Percentiles rank a stretch among this genome's conserved stretches.
Evolutionary conservation across 2,888 invertebrate species (phyloP).

Genomic region (Ennomos quercinarius): DNA sequence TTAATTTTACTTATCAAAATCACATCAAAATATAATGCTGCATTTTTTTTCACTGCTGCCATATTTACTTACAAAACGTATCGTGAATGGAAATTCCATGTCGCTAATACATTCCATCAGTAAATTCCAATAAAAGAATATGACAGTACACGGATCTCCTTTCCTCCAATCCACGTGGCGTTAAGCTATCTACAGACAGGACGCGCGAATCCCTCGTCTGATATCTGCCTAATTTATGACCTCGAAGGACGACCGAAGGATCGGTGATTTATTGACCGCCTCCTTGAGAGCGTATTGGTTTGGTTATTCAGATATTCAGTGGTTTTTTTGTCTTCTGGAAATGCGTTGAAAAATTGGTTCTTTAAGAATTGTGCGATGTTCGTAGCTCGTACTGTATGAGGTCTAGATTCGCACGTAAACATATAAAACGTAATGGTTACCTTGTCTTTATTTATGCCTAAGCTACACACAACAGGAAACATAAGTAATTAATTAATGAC

Average conservation of each 20-base stretch:
- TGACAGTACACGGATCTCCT: conserved; percentile 15
- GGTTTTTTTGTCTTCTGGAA: conserved; percentile 17
- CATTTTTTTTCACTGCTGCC: not conserved
- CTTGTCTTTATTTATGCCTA: too few relatives aligned
- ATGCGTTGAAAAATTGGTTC: conserved; percentile 7
- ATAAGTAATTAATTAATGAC: too few relatives aligned
- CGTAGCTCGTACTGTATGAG: not conserved
- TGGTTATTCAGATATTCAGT: conserved; percentile 22
- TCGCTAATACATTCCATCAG: too few relatives aligned
- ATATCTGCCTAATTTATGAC: conserved; percentile 41
- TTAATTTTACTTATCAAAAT: too few relatives aligned
- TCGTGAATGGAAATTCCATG: too few relatives aligned
- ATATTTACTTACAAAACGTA: not conserved
- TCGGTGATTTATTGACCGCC: conserved; percentile 37
- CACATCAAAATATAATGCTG: too few relatives aligned
- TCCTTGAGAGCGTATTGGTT: conserved; percentile 17
- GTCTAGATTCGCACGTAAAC: too few relatives aligned
- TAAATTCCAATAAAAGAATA: conserved; percentile 10
- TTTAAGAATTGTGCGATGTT: not conserved
- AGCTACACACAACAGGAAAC: too few relatives aligned
- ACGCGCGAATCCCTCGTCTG: conserved; percentile 21
- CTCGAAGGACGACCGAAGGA: conserved; percentile 15
- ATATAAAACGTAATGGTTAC: too few relatives aligned
- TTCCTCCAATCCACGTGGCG: conserved; percentile 14
- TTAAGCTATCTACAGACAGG: conserved; percentile 17